These are phyloP conservation scores for Lasaia peninsularis DNA, from an alignment of 1,140 invertebrate genomes.

Conservation along the genomic window DNA sequence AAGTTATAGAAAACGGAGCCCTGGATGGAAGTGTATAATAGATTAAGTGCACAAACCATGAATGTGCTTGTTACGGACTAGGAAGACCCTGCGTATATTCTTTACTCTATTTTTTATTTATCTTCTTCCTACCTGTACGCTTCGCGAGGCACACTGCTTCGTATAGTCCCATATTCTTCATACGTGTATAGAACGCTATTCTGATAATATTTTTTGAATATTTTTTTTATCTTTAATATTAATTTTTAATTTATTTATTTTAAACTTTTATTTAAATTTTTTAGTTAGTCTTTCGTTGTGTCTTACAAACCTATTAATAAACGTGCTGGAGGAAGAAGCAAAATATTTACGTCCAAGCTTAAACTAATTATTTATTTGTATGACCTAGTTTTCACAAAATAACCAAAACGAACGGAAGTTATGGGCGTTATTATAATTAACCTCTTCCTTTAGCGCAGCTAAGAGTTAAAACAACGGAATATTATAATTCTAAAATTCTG, in stretches of 20 bases:
- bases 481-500: too few species aligned
- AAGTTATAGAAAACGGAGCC: slow-evolving; percentile 49
- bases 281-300: neutral
- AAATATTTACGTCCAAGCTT: too few species aligned
- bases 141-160: slow-evolving; percentile 70
- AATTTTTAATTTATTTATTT: slow-evolving; percentile 17
- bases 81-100: slow-evolving; percentile 66
- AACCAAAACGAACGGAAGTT: too few species aligned
- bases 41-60: slow-evolving; percentile 73
- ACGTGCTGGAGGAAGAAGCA: too few species aligned
- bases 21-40: slow-evolving; percentile 62
- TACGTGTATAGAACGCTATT: slow-evolving; percentile 47
- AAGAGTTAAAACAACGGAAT: too few species aligned
- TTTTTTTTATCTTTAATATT: neutral
- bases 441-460: too few species aligned
- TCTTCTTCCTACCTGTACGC: slow-evolving; percentile 57
- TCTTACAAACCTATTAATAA: neutral
- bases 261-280: neutral
- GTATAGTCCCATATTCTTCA: slow-evolving; percentile 47
- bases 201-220: slow-evolving; percentile 9
- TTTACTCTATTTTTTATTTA: slow-evolving; percentile 62
- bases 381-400: too few species aligned
- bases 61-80: slow-evolving; percentile 74
- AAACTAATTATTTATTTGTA: too few species aligned
- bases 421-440: too few species aligned